A percentile compares a stretch with the other conserved stretches of the same genome.
Evolutionary conservation across 2,797 vertebrate species (phyloP).

Genomic region (Lithobates pipiens): DNA sequence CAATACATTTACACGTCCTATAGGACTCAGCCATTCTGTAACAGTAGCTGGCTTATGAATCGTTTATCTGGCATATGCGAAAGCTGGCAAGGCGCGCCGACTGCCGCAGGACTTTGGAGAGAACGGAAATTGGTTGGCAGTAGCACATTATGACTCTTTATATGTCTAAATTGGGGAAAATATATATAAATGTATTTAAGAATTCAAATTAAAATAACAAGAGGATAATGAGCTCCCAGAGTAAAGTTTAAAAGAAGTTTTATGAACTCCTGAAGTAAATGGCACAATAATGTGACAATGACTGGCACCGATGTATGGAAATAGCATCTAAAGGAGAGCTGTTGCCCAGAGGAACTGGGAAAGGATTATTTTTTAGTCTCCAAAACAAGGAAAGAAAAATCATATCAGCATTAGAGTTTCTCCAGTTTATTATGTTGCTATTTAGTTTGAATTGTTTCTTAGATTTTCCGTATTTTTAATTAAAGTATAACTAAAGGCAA

Average conservation of each 20-base stretch:
- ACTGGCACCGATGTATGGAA: neutral
- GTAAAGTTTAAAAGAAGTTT: constrained; percentile 37
- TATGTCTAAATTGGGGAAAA: constrained; percentile 30
- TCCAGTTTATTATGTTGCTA: too few species aligned
- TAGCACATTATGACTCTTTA: constrained; percentile 1
- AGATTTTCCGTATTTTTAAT: too few species aligned
- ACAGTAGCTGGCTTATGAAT: constrained; percentile 26
- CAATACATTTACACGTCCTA: constrained; percentile 43
- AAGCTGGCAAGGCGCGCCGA: constrained; percentile 2
- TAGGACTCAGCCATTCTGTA: constrained; percentile 6
- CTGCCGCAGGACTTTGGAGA: constrained; percentile 39
- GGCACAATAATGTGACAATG: neutral
- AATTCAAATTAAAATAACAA: constrained; percentile 8
- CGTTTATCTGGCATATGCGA: constrained; percentile 26
- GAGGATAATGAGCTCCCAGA: neutral
- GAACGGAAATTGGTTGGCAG: constrained; percentile 32
- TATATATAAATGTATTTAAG: constrained; percentile 41
- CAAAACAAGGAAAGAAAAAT: too few species aligned
- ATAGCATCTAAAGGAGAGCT: neutral
- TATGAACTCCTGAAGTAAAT: neutral
- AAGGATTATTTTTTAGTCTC: neutral
- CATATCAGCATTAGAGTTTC: too few species aligned
- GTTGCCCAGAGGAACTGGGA: neutral
- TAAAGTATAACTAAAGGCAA: too few species aligned
- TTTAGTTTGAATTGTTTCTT: too few species aligned